phyloP scores from a whole-genome alignment of 2,113 vertebrate genomes.

The Coptodon rendalli region DNA sequence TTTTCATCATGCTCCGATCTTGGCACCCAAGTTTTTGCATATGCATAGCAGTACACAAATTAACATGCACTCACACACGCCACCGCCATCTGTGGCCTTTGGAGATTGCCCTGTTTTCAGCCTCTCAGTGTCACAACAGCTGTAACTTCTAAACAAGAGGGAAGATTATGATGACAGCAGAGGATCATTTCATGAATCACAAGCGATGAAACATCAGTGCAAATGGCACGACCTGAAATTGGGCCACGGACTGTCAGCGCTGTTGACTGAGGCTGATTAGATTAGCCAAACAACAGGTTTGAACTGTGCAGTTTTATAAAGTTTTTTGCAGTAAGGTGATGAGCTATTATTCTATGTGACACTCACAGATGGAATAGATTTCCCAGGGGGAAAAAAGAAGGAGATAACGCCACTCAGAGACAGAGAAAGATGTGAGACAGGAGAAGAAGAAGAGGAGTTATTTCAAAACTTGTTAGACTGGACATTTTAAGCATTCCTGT shows the following conservation, averaged over 20 bases:
- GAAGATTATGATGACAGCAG: not conserved
- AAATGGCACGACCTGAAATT: not conserved
- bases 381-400: accelerated
- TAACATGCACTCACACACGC: slow-evolving; percentile 1
- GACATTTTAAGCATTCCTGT: not conserved
- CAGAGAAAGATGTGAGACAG: accelerated
- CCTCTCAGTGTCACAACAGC: slow-evolving; percentile 6
- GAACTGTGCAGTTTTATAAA: not conserved
- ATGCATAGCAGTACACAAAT: not conserved
- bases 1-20: not conserved
- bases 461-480: not conserved
- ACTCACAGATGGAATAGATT: not conserved
- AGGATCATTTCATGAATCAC: slow-evolving; percentile 1
- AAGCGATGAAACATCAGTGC: not conserved
- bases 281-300: not conserved
- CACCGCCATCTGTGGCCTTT: slow-evolving; percentile 11
- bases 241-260: not conserved
- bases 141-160: slow-evolving; percentile 12
- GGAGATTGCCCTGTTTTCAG: slow-evolving; percentile 12
- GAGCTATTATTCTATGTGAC: not conserved
- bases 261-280: not conserved
- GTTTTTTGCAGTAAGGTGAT: not conserved
- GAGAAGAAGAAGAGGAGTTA: not conserved
- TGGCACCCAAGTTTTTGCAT: not conserved
- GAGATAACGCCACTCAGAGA: not conserved